A percentile compares a stretch with the other conserved stretches of the same genome.
Evolutionary conservation across 2,797 vertebrate genomes (phyloP).

Genomic region (Oreonectes daqikongensis): DNA sequence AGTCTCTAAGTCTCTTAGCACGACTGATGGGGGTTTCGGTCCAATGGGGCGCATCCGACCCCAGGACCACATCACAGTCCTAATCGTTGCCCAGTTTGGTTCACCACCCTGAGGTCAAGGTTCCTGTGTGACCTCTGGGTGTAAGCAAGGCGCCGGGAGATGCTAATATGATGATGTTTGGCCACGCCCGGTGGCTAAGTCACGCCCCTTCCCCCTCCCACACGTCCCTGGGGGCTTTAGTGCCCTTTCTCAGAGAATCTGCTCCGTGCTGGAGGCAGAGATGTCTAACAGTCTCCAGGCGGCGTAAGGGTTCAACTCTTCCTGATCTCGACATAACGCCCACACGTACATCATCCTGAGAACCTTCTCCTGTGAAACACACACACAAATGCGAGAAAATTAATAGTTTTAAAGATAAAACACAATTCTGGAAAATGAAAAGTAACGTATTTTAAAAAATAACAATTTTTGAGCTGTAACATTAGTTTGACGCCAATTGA

Average conservation of each 20-base stretch:
- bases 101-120: neutral
- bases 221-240: neutral
- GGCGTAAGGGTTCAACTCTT: constrained; percentile 88
- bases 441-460: no score
- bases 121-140: constrained; percentile 14
- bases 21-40: constrained; percentile 10
- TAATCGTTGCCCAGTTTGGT: neutral
- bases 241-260: constrained; percentile 82
- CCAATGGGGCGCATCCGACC: neutral
- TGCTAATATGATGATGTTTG: constrained; percentile 1
- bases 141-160: neutral
- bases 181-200: neutral
- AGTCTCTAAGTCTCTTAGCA: constrained; percentile 27
- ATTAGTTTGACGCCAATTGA: no score
- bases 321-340: constrained; percentile 95
- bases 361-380: constrained; percentile 85
- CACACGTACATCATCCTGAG: constrained; percentile 93
- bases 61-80: neutral
- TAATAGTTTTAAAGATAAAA: no score
- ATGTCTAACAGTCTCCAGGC: constrained; percentile 96
- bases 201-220: constrained; percentile 4
- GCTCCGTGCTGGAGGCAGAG: constrained; percentile 90
- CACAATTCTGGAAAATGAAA: no score
- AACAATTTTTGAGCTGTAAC: no score
- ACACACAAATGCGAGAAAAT: neutral